These are phyloP conservation scores for Dasyprocta punctata DNA, from an alignment of 2,113 vertebrate genomes.

Conservation along the genomic window DNA sequence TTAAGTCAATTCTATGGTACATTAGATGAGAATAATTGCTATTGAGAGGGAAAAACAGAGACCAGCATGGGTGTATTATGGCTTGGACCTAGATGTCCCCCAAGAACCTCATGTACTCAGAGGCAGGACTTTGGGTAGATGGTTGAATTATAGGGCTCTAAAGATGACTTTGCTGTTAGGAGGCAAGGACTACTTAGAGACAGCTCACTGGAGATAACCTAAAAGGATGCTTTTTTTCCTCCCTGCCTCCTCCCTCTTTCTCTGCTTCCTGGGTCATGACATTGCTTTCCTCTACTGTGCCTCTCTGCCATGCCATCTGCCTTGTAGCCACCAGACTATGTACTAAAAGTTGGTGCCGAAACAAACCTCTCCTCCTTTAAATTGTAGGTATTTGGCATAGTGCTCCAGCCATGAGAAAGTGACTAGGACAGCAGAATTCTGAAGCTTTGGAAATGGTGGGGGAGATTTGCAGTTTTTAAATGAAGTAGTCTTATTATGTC, in stretches of 20 bases:
- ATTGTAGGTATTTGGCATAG: neutral
- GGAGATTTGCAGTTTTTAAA: neutral
- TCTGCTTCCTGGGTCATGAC: neutral
- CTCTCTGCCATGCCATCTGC: neutral
- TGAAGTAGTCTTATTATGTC: neutral
- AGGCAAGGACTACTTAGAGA: neutral
- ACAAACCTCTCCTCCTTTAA: neutral
- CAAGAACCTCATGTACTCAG: neutral
- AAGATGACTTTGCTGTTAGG: neutral
- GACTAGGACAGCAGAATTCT: neutral
- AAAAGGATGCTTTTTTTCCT: neutral
- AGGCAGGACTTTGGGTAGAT: neutral
- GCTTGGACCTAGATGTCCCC: neutral
- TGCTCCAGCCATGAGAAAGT: neutral
- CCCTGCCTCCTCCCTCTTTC: neutral
- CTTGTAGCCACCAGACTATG: neutral
- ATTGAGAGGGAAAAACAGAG: neutral
- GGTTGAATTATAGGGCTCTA: neutral
- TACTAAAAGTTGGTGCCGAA: neutral
- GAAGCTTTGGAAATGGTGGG: neutral
- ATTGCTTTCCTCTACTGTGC: neutral
- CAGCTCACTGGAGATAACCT: neutral
- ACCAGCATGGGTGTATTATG: neutral
- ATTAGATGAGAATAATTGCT: neutral
- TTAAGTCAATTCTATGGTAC: neutral